Evolutionary conservation across 2,888 invertebrate genomes (phyloP), one percentile per base, ranked within the genome.

Genomic region (Eledona agricola): DNA sequence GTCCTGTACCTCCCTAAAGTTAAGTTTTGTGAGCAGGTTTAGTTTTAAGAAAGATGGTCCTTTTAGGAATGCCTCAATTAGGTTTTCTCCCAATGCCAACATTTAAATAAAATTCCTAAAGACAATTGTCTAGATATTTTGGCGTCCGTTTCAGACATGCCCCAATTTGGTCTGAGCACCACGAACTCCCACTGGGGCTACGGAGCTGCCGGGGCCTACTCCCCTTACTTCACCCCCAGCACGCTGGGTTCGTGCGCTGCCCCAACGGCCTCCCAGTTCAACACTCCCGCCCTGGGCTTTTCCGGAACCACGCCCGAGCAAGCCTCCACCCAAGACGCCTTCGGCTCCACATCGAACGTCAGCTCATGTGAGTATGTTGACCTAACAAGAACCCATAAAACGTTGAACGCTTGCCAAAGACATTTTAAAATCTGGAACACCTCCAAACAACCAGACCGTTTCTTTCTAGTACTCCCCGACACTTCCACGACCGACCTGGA

Each of bases 171-270:
- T 28, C 77, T 90, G 72, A 88, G 90, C 74, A 87, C 89, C 67
- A 86, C 89, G 66, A 92, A 93, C 76, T 88, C 90, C 5, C 90
- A 90, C 72, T 93, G 93, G 93, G 91, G 93, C 59, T 92, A 92
- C 73, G 87, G 92, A 25, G 85, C 90, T 29, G 88, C 92, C 15
- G 88, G 89, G 49, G 91, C 90, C 6, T 93, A 93, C 76, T 90
- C 92, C 0, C 90, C 92, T 6, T 93, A 93, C 73, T 81, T 93
- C 67, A 85, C 84, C 28, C 78, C 81, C 32, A 83, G 85, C 66
- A 82, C 84, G 62, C 71, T 85, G 58, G 88, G 88, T 16, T 90
- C 88, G 10, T 91, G 88, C 71, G 88, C 87, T 28, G 89, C 88
- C 43, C 89, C 87, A 0, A 77, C 86, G 0, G 82, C 84, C 1